Percentiles rank a stretch among this genome's conserved stretches.
Evolutionary conservation across 2,888 invertebrate species (phyloP).

Genomic region (Hedya salicella): DNA sequence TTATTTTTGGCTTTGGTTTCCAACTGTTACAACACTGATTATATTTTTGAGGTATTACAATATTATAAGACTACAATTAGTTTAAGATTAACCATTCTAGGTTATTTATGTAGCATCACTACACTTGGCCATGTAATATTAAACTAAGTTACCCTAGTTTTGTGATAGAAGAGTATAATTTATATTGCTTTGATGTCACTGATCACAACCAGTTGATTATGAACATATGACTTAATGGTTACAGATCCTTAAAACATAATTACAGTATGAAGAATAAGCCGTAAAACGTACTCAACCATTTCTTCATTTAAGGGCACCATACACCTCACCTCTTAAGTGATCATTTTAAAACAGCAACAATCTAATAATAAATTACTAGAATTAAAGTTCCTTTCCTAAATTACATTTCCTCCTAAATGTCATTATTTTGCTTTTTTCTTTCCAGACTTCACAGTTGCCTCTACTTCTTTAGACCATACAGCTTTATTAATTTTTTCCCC

Average conservation of each 20-base stretch:
- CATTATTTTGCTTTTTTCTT: slow-evolving; percentile 80
- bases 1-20: slow-evolving; percentile 4
- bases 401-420: slow-evolving; percentile 11
- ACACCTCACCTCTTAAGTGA: not conserved
- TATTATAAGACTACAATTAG: not conserved
- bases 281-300: not conserved
- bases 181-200: slow-evolving; percentile 44
- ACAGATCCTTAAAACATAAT: not conserved
- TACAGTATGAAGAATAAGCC: not conserved
- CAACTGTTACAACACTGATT: not conserved
- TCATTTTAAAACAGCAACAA: slow-evolving; percentile 6
- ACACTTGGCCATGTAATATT: not conserved
- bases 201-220: slow-evolving; percentile 45
- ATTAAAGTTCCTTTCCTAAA: slow-evolving; percentile 1
- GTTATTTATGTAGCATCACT: not conserved
- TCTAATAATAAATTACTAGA: slow-evolving; percentile 1
- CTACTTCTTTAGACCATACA: slow-evolving; percentile 89
- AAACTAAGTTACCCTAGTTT: not conserved
- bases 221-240: slow-evolving; percentile 5
- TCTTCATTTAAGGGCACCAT: not conserved
- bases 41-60: not conserved
- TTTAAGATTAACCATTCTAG: not conserved
- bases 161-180: not conserved
- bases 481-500: slow-evolving; percentile 90
- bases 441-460: slow-evolving; percentile 76